phyloP scores from a whole-genome alignment of 2,888 invertebrate genomes.

The Hirtodrosophila trivittata region DNA sequence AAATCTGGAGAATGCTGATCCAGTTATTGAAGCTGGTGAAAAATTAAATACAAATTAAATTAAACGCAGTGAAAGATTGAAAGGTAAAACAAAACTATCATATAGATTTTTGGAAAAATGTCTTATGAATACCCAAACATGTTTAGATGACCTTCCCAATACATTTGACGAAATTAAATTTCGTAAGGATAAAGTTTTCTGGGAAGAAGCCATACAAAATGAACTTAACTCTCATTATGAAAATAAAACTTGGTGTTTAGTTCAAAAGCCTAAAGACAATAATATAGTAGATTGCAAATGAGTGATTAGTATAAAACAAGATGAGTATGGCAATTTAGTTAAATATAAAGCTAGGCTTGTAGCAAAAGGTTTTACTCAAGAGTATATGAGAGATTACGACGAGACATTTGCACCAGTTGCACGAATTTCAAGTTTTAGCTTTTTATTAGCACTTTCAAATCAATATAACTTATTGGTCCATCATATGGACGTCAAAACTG shows the following conservation, averaged over 20 bases:
- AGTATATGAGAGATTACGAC: too few species aligned
- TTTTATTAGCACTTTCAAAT: too few species aligned
- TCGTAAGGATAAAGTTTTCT: slow-evolving; percentile 7
- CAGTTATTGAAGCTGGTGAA: slow-evolving; percentile 15
- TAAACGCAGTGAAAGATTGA: slow-evolving; percentile 1
- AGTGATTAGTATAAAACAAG: slow-evolving; percentile 5
- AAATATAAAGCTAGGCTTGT: too few species aligned
- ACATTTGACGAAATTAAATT: slow-evolving; percentile 10
- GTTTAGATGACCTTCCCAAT: not conserved
- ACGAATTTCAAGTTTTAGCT: too few species aligned
- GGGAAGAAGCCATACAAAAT: slow-evolving; percentile 11
- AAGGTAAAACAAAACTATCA: not conserved
- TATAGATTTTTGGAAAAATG: slow-evolving; percentile 3
- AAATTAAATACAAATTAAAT: slow-evolving; percentile 5
- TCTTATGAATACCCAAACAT: not conserved
- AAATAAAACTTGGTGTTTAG: slow-evolving; percentile 13
- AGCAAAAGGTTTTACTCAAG: too few species aligned
- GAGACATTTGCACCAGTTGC: too few species aligned
- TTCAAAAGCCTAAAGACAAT: slow-evolving; percentile 3
- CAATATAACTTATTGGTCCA: too few species aligned
- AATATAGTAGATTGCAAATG: slow-evolving; percentile 3
- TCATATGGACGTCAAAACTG: too few species aligned
- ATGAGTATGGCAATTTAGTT: slow-evolving; percentile 1
- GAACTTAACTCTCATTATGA: slow-evolving; percentile 18
- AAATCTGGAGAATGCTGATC: slow-evolving; percentile 20